Base-by-base conservation (phyloP, 2,888 invertebrate genomes). In the Ctena decussata region DNA sequence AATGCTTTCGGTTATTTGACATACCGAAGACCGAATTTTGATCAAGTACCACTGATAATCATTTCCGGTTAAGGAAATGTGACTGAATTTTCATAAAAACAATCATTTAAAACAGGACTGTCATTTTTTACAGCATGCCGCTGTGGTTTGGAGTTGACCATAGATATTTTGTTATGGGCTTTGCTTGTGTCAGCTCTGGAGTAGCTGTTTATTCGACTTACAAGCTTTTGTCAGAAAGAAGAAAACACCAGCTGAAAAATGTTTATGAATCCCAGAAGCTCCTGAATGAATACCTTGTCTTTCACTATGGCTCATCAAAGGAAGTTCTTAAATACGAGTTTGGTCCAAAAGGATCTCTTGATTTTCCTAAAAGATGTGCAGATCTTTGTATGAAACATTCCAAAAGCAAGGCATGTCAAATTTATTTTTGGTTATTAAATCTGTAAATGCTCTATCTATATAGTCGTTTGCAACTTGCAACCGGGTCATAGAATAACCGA, bases 341-440 rank as follows among this genome's bases (percentile, higher is more conserved):
- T 86, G 95, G 94, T 15, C 95, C 95, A n/a, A 92, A 90, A 71
- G 91, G 93, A 53, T 87, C 93, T 0, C 82, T 95, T 21, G 93
- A 94, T 76, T 95, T 95, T 84, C 95, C 95, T 0, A 94, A 93
- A 80, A 84, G 94, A 82, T 94, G 95, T 89, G 95, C 94, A 24
- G 94, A 95, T 24, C 79, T 95, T 32, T 95, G 95, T 79, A 65
- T 93, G 3, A 94, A 94, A 70, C 88, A 95, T 84, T 92, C 84
- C 70, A 65, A 65, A 35, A 21, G 35, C 35, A 65, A 65, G 65
- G 65, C 24, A 65, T 18, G 46, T 46, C n/a, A n/a, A n/a, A n/a
- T n/a, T n/a, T n/a, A n/a, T n/a, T n/a, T n/a, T n/a, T n/a, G n/a
- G n/a, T n/a, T n/a, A n/a, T n/a, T n/a, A n/a, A n/a, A n/a, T n/a